Conservation (phyloP, 2,113 vertebrate species). For the Rhegmatorhina hoffmannsi region DNA sequence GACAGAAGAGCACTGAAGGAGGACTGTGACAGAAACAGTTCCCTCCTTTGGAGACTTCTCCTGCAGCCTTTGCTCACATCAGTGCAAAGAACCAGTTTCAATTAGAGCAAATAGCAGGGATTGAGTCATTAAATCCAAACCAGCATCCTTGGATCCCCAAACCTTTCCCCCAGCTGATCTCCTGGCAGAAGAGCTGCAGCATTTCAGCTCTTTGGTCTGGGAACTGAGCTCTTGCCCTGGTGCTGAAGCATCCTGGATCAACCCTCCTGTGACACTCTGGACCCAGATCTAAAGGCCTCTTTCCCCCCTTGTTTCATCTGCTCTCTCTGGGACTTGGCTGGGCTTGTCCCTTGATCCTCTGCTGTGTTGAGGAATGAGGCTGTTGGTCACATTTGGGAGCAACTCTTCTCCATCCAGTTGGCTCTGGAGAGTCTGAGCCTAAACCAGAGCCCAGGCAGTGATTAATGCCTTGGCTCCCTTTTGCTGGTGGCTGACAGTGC, state of each 20-base stretch:
- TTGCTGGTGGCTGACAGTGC: neutral
- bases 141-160: neutral
- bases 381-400: neutral
- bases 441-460: neutral
- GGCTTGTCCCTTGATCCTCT: neutral
- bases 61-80: neutral
- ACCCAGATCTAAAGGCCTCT: neutral
- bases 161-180: neutral
- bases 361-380: neutral
- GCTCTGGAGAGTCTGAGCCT: neutral
- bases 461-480: neutral
- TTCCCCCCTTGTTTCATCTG: rapidly evolving
- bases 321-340: neutral
- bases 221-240: neutral
- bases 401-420: neutral
- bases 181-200: neutral
- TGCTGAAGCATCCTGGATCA: neutral
- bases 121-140: neutral
- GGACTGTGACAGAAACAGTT: neutral
- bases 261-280: neutral
- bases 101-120: neutral
- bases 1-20: neutral
- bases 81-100: neutral
- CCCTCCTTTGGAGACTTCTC: neutral
- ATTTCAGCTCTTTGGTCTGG: neutral